Evolutionary conservation across 1,140 invertebrate genomes (phyloP).

Genomic region (Amyelois transitella): DNA sequence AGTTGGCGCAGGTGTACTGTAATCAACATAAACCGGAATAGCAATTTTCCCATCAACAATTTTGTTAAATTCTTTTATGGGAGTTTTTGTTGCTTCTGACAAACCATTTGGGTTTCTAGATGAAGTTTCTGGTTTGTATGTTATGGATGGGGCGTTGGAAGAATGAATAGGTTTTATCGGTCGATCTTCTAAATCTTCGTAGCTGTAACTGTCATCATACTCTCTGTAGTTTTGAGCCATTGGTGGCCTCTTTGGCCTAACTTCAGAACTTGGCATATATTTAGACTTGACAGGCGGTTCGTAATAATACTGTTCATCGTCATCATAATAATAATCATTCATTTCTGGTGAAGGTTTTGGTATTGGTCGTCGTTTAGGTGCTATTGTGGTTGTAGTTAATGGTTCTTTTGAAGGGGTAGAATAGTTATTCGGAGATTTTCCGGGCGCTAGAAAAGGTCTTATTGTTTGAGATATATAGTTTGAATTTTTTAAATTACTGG

Average conservation of each 20-base stretch:
- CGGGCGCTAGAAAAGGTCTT: slow-evolving; percentile 22
- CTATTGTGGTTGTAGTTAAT: slow-evolving; percentile 31
- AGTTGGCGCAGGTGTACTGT: slow-evolving; percentile 20
- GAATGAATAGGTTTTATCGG: slow-evolving; percentile 17
- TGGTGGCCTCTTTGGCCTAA: slow-evolving; percentile 64
- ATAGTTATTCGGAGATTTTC: slow-evolving; percentile 21
- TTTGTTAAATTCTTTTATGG: slow-evolving; percentile 45
- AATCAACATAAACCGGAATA: slow-evolving; percentile 39
- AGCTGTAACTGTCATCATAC: slow-evolving; percentile 52
- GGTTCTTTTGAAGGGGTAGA: slow-evolving; percentile 12
- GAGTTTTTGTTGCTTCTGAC: slow-evolving; percentile 49
- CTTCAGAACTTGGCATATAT: slow-evolving; percentile 77
- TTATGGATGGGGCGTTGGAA: slow-evolving; percentile 27
- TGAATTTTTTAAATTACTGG: slow-evolving; percentile 28
- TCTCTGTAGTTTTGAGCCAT: slow-evolving; percentile 73
- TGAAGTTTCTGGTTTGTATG: slow-evolving; percentile 32
- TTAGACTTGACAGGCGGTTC: slow-evolving; percentile 76
- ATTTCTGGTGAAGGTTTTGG: slow-evolving; percentile 73
- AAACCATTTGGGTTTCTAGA: slow-evolving; percentile 60
- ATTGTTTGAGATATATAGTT: slow-evolving; percentile 34
- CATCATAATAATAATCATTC: slow-evolving; percentile 74
- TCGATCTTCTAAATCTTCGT: slow-evolving; percentile 36
- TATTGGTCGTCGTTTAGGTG: slow-evolving; percentile 58
- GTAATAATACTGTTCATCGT: slow-evolving; percentile 71
- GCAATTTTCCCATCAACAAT: slow-evolving; percentile 43